These are phyloP conservation scores for Cygnus olor DNA, from an alignment of 2,797 vertebrate genomes.

Conservation along the genomic window DNA sequence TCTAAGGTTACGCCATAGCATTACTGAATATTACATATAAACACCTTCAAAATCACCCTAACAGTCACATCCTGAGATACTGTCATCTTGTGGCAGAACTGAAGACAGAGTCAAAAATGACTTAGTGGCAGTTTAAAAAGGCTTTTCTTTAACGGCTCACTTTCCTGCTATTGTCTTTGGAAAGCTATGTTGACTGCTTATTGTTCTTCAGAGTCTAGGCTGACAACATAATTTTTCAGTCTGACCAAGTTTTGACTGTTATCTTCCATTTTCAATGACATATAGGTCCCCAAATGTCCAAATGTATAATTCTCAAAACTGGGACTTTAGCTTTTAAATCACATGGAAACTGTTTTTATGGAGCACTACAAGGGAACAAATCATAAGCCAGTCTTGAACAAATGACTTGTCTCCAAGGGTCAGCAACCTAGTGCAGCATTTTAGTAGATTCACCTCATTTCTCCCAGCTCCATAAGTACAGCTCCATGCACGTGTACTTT, in stretches of 20 bases:
- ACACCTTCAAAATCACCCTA: not conserved
- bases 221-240: not conserved
- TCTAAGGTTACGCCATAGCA: not conserved
- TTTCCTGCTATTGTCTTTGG: constrained; percentile 57
- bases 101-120: not conserved
- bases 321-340: not conserved
- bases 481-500: not conserved
- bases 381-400: not conserved
- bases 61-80: not conserved
- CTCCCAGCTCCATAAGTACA: not conserved
- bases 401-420: not conserved
- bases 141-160: constrained; percentile 26
- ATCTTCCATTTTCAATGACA: not conserved
- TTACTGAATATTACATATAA: not conserved
- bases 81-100: not conserved
- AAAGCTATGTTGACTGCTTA: not conserved
- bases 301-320: not conserved
- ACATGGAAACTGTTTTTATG: not conserved
- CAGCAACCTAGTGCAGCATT: not conserved
- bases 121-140: constrained; percentile 38
- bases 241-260: not conserved
- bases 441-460: not conserved
- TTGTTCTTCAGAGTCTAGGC: constrained; percentile 5
- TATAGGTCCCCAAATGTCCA: not conserved
- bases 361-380: not conserved